Base-by-base conservation (phyloP, 2,888 invertebrate genomes). In the Tetrapedia diversipes region DNA sequence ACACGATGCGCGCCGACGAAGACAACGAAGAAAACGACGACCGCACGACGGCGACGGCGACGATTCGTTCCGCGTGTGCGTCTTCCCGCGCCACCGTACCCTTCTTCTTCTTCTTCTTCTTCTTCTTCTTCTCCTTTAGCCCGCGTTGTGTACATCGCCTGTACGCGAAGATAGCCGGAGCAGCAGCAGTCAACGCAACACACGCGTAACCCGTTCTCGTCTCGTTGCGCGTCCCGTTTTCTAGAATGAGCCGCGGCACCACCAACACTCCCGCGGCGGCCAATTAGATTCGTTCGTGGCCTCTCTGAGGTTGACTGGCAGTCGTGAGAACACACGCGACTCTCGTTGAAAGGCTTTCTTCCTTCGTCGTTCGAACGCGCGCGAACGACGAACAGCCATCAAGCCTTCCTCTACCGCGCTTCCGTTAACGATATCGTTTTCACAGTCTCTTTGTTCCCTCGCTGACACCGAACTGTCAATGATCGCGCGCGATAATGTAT, bases 231-330 rank as follows among this genome's bases (percentile, higher is more conserved):
- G 49, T 60, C 64, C 53, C 27, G 60, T 73, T 73, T 79, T 79
- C 78, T 63, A 61, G 79, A 79, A 80, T 51, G 68, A 79, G 60
- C 53, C 67, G 67, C 14, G 8, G n/a, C n/a, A n/a, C n/a, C 8
- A 75, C 71, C 67, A 59, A 66, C 76, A 60, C 68, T 66, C 69
- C 66, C 63, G 11, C 10, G 29, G 8, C 53, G 29, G 43, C 64
- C 80, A 80, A 80, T 80, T 80, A 69, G 63, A 76, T 71, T 67
- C 65, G 65, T 51, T 69, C 71, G 79, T 72, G 68, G 75, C 75
- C 70, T 69, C 67, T 65, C n/a, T n/a, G n/a, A n/a, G n/a, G 61
- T 51, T 39, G 53, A 24, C 75, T 56, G 65, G 61, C 75, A 54
- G 41, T 53, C 79, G 72, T 69, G 80, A 66, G 80, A 79, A 80